phyloP scores from a whole-genome alignment of 2,113 vertebrate genomes.

The Odobenus rosmarus region DNA sequence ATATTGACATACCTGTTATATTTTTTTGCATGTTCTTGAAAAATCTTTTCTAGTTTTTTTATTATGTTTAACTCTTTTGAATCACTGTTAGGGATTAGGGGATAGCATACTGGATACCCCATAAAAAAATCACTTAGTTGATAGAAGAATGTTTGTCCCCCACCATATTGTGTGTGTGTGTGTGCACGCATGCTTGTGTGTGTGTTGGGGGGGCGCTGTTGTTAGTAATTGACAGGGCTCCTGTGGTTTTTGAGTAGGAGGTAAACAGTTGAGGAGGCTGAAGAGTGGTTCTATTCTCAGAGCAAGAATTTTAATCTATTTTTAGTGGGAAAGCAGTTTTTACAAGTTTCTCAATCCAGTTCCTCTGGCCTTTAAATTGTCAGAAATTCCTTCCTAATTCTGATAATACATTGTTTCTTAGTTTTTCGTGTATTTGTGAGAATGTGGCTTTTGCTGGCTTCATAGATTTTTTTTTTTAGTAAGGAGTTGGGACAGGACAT shows the following conservation, averaged over 20 bases:
- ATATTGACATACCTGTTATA: background rate
- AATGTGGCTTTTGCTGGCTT: background rate
- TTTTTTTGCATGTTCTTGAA: background rate
- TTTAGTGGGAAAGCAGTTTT: conserved; percentile 31
- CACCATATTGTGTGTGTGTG: no score
- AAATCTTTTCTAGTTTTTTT: background rate
- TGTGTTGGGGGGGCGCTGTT: background rate
- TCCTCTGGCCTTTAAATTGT: background rate
- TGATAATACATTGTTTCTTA: background rate
- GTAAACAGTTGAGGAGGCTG: background rate
- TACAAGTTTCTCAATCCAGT: background rate
- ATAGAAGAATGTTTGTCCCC: background rate
- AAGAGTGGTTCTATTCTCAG: background rate
- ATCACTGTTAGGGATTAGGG: background rate
- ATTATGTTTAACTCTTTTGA: background rate
- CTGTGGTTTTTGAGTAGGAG: background rate
- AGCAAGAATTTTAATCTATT: conserved; percentile 32
- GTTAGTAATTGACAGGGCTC: background rate
- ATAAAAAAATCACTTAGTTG: background rate
- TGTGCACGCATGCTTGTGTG: no score
- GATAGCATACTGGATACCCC: background rate
- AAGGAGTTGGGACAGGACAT: background rate
- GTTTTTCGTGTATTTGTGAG: conserved; percentile 1
- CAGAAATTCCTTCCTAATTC: background rate
- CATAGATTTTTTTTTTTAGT: background rate